phyloP scores from a whole-genome alignment of 2,888 invertebrate genomes.

The Tuberolachnus salignus region DNA sequence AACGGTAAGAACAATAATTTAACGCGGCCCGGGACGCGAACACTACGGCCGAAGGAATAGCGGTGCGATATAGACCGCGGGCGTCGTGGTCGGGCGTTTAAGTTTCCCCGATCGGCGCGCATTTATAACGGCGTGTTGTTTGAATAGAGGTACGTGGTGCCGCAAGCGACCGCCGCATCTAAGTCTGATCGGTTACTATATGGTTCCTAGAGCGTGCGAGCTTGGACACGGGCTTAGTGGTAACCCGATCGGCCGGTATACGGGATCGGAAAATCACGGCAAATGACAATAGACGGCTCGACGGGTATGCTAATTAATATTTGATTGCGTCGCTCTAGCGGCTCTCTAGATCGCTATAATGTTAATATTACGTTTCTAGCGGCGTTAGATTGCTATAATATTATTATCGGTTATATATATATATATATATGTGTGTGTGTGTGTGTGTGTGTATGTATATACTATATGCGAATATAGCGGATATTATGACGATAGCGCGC shows the following conservation, averaged over 20 bases:
- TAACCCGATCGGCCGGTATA: neutral
- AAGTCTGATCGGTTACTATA: constrained; percentile 48
- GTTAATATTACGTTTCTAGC: too few species aligned
- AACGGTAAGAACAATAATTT: too few species aligned
- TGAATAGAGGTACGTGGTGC: neutral
- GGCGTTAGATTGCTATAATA: too few species aligned
- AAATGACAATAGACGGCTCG: neutral
- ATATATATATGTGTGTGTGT: too few species aligned
- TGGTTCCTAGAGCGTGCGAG: constrained; percentile 56
- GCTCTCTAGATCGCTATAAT: too few species aligned
- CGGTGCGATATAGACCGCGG: neutral
- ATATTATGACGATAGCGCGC: neutral
- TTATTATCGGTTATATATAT: too few species aligned
- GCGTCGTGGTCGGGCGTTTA: constrained; percentile 20
- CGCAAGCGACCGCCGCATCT: constrained; percentile 52
- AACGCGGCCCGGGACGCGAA: too few species aligned
- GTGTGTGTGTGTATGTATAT: too few species aligned
- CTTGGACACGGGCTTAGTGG: constrained; percentile 39
- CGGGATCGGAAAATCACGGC: neutral
- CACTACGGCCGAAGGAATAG: too few species aligned
- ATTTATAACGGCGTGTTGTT: neutral
- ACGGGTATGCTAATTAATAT: too few species aligned
- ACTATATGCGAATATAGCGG: neutral
- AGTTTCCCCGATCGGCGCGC: constrained; percentile 15
- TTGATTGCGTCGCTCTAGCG: too few species aligned